These are phyloP conservation scores for Pocillopora grandis DNA, from an alignment of 92 coral and sea anemone genomes.

Conservation along the genomic window DNA sequence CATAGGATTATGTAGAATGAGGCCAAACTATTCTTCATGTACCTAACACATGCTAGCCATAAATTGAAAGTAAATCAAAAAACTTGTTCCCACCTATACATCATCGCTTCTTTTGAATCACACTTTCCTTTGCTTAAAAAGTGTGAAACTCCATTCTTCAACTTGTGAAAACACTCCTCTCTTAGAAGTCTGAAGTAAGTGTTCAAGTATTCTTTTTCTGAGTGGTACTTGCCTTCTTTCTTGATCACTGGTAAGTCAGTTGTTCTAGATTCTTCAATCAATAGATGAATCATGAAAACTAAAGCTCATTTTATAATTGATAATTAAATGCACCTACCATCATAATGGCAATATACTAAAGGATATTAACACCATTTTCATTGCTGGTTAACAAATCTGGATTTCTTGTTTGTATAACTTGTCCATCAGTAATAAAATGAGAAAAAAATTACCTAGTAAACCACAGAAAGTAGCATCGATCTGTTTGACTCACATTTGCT, in stretches of 20 bases:
- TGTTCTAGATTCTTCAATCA: not conserved
- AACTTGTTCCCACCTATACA: slow-evolving; percentile 58
- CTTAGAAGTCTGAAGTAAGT: slow-evolving; percentile 72
- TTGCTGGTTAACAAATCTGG: too few species aligned
- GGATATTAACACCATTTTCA: too few species aligned
- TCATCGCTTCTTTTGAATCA: slow-evolving; percentile 64
- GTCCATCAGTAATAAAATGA: too few species aligned
- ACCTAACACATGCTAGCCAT: too few species aligned
- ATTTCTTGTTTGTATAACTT: too few species aligned
- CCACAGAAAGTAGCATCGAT: too few species aligned
- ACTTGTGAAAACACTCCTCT: slow-evolving; percentile 79
- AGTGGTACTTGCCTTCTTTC: slow-evolving; percentile 41
- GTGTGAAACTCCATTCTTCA: slow-evolving; percentile 63
- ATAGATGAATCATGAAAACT: not conserved
- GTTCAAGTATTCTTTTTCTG: slow-evolving; percentile 63
- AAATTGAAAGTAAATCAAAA: not conserved
- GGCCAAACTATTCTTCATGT: too few species aligned
- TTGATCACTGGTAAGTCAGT: slow-evolving; percentile 13
- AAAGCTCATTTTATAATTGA: not conserved
- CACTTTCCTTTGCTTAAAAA: slow-evolving; percentile 30
- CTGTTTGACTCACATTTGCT: too few species aligned
- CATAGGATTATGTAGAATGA: too few species aligned
- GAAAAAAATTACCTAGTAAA: too few species aligned
- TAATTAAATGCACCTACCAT: not conserved
- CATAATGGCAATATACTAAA: too few species aligned